Evolutionary conservation across 1,140 invertebrate species (phyloP).

Genomic region (Octopus sinensis): DNA sequence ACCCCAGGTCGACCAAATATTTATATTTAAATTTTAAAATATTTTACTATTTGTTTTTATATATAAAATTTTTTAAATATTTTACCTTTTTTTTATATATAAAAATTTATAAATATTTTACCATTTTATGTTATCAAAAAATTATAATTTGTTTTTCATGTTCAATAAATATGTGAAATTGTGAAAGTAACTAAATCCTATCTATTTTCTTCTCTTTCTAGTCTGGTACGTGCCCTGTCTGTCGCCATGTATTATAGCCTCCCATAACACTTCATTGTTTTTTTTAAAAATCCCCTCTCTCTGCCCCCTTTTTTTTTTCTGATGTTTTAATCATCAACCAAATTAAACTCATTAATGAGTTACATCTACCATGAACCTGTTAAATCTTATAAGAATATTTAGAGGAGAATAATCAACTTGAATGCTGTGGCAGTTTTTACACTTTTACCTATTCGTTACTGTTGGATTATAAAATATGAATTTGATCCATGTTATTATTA

Average conservation of each 20-base stretch:
- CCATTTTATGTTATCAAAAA: neutral
- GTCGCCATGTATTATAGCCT: constrained; percentile 20
- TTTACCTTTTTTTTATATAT: neutral
- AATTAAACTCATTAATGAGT: too few species aligned
- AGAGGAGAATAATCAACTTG: too few species aligned
- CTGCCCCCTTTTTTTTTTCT: too few species aligned
- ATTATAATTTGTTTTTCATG: neutral
- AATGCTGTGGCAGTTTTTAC: too few species aligned
- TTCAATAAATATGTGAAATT: neutral
- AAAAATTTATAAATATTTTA: neutral
- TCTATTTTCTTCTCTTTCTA: constrained; percentile 25
- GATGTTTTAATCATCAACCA: too few species aligned
- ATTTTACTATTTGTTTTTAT: neutral
- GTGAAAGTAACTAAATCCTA: neutral
- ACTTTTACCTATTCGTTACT: too few species aligned
- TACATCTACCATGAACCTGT: too few species aligned
- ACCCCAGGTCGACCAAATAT: too few species aligned
- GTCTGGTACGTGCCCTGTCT: constrained; percentile 38
- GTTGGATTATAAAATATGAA: too few species aligned
- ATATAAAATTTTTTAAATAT: neutral
- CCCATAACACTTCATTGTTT: neutral
- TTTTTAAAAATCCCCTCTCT: too few species aligned
- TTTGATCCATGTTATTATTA: too few species aligned
- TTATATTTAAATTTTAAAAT: neutral
- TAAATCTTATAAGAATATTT: too few species aligned